Conservation (phyloP, 2,797 vertebrate genomes). For the Malacoraja senta region DNA sequence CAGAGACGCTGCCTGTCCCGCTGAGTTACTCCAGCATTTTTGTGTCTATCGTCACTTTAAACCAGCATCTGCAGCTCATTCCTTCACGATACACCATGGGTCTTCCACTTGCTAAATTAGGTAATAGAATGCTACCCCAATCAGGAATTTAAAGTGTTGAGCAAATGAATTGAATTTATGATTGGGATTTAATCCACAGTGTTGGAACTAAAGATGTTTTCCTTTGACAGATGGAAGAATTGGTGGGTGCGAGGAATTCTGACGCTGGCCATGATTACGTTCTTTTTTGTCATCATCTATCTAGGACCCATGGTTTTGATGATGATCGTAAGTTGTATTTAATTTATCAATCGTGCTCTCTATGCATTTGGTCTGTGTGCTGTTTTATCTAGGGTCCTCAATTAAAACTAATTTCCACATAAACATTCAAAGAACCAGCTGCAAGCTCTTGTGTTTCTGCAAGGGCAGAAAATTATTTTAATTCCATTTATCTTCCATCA, state of each 20-base stretch:
- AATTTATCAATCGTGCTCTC: neutral
- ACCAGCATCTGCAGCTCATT: too few relatives aligned
- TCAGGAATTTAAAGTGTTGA: too few relatives aligned
- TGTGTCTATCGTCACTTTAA: too few relatives aligned
- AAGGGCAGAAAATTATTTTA: neutral
- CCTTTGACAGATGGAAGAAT: constrained; percentile 82
- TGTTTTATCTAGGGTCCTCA: too few relatives aligned
- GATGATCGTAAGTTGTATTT: constrained; percentile 79
- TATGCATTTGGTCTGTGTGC: neutral
- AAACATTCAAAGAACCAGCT: neutral
- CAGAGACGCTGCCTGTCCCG: too few relatives aligned
- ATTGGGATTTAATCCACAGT: neutral
- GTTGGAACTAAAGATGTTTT: neutral
- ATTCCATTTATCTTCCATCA: neutral
- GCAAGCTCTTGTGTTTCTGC: neutral
- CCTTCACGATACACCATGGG: too few relatives aligned
- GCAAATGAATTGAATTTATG: neutral
- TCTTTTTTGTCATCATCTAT: constrained; percentile 98
- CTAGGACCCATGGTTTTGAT: constrained; percentile 92
- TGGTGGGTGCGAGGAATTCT: constrained; percentile 98
- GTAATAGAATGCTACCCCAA: too few relatives aligned
- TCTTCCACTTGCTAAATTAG: too few relatives aligned
- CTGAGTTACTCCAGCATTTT: too few relatives aligned
- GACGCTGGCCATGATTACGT: constrained; percentile 91
- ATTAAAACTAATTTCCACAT: neutral